Conservation (phyloP, 1,140 invertebrate species). For the Aplysia californica region DNA sequence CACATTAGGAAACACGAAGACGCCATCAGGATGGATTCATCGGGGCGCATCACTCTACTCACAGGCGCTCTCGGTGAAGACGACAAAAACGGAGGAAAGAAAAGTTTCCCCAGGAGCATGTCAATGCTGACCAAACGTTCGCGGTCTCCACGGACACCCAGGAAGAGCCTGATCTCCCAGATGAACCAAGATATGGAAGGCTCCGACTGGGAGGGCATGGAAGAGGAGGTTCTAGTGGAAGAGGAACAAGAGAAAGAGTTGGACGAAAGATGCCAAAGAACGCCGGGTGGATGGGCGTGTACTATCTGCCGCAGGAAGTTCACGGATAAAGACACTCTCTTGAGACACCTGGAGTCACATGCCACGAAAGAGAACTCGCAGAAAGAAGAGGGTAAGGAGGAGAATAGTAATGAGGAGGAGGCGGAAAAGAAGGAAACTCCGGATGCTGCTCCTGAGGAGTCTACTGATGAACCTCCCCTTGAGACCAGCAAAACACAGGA, state of each 20-base stretch:
- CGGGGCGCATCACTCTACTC: background rate
- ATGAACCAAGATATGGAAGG: background rate
- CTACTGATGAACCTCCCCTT: background rate
- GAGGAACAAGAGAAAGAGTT: no score
- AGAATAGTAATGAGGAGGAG: background rate
- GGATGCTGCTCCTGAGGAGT: background rate
- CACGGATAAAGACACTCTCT: background rate
- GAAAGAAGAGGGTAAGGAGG: background rate
- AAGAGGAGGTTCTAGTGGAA: background rate
- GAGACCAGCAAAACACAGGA: no score
- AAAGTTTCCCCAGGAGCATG: background rate
- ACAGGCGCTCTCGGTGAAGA: background rate
- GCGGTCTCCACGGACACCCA: background rate
- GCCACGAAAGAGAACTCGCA: background rate
- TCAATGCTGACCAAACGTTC: background rate
- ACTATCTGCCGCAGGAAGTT: background rate
- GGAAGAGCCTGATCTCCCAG: background rate
- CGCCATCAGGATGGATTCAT: background rate
- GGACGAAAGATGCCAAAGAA: background rate
- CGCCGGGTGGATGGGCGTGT: constrained; percentile 3
- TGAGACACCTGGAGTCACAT: background rate
- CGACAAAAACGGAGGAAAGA: background rate
- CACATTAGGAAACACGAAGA: constrained; percentile 22
- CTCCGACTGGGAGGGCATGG: background rate
- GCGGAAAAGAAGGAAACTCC: background rate